Evolutionary conservation across 92 coral and sea anemone species (phyloP), one percentile per base, ranked within the genome.

Genomic region (Chrysogorgia sp.): DNA sequence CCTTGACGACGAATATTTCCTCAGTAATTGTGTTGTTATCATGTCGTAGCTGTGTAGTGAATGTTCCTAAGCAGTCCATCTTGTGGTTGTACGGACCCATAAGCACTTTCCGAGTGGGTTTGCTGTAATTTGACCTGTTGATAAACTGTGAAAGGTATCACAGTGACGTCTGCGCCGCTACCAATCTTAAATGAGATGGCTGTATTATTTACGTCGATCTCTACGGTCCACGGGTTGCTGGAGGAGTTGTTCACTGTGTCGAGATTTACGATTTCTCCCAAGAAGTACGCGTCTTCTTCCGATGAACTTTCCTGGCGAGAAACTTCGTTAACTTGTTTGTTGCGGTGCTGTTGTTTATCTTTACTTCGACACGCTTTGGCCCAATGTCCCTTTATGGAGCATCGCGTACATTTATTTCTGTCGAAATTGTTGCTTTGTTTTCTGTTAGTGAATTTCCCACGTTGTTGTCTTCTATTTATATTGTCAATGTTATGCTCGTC

Each of bases 141-240:
- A 75, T 80, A 85, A 0, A 72, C 23, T 1, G 40, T 68, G 9
- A 61, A 55, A 0, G 89, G 82, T 21, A 85, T 82, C 61, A 85
- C 89, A 0, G 85, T 85, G 37, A 80, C 82, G 69, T 72, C 85
- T 19, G 77, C 82, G 52, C 82, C 89, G 52, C 85, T 74, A 72
- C 80, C 82, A 57, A 85, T 40, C 41, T 80, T 81, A 65, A 80
- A 85, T 45, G 3, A 15, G 19, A 62, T 32, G 12, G 17, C 30
- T 62, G 9, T n/a, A 14, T 62, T 30, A 32, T 62, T 62, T 28
- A 62, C 41, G 17, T 62, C 30, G 68, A 62, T 62, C 22, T 32
- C 53, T 40, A 29, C 53, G 22, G 15, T 66, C 24, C 74, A 66
- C 10, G 24, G 74, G 13, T 66, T 66, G 22, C 9, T 41, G 26